These are phyloP conservation scores for Dinomys branickii DNA, from an alignment of 2,113 vertebrate species.

Conservation along the genomic window DNA sequence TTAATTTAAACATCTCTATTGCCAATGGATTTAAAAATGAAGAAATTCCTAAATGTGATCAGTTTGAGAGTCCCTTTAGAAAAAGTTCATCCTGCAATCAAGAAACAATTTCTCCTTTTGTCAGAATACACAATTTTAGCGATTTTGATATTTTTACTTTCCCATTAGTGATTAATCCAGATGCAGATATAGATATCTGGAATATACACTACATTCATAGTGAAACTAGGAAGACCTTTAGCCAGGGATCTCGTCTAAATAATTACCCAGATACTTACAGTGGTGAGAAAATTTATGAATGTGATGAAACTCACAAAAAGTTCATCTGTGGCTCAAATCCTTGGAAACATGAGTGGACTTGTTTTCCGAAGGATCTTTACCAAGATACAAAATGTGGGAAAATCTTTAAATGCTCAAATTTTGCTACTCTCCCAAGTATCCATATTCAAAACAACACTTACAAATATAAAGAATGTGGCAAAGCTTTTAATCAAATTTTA, in stretches of 20 bases:
- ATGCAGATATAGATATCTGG: neutral
- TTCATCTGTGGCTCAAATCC: neutral
- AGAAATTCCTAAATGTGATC: neutral
- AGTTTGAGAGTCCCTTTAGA: neutral
- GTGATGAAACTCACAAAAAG: neutral
- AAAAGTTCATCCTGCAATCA: neutral
- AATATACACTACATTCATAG: neutral
- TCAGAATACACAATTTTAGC: neutral
- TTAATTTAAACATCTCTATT: neutral
- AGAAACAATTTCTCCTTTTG: neutral
- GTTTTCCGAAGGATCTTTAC: neutral
- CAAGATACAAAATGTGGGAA: neutral
- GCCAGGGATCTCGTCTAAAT: neutral
- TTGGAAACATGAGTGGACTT: neutral
- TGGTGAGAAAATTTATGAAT: neutral
- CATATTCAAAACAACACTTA: neutral
- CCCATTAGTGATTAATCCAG: neutral
- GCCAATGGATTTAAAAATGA: neutral
- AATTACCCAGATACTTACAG: neutral
- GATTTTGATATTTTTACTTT: neutral
- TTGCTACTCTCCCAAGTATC: neutral
- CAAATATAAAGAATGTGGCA: neutral
- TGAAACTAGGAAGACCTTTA: neutral
- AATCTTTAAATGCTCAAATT: neutral
- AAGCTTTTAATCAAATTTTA: neutral